Percentiles rank a stretch among this genome's conserved stretches.
phyloP scores from a whole-genome alignment of 53 echinoderm and acorn worm genomes.

The Apostichopus leukothele region DNA sequence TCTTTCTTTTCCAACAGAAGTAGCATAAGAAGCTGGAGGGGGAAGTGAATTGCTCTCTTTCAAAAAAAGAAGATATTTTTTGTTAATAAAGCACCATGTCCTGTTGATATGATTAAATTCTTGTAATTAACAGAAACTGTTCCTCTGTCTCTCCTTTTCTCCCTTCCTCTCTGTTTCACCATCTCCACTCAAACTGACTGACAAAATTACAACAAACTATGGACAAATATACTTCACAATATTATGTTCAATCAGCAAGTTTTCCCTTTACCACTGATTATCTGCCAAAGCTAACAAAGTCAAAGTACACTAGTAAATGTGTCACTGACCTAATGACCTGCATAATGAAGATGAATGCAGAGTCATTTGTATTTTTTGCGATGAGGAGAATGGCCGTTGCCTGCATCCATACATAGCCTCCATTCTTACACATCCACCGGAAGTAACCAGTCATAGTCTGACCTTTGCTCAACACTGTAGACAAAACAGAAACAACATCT shows the following conservation, averaged over 20 bases:
- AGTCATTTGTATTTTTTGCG: slow-evolving; percentile 86
- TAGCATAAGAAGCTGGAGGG: too few species aligned
- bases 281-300: not conserved
- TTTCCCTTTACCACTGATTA: too few species aligned
- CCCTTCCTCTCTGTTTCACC: too few species aligned
- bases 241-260: not conserved
- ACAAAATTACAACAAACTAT: not conserved
- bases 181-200: not conserved
- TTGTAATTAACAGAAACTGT: too few species aligned
- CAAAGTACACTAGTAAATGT: not conserved
- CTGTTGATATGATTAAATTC: too few species aligned
- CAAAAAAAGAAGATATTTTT: too few species aligned
- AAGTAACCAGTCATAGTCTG: slow-evolving; percentile 91
- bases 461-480: slow-evolving; percentile 87
- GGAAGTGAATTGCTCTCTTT: too few species aligned
- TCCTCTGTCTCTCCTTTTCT: too few species aligned
- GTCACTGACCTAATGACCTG: slow-evolving; percentile 80
- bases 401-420: slow-evolving; percentile 92
- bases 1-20: too few species aligned
- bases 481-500: not conserved
- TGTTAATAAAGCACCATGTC: too few species aligned
- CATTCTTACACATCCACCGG: slow-evolving; percentile 92
- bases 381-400: slow-evolving; percentile 80
- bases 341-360: slow-evolving; percentile 89
- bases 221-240: not conserved